Base-by-base conservation (phyloP, 2,888 invertebrate species). In the Archips crataeganus region DNA sequence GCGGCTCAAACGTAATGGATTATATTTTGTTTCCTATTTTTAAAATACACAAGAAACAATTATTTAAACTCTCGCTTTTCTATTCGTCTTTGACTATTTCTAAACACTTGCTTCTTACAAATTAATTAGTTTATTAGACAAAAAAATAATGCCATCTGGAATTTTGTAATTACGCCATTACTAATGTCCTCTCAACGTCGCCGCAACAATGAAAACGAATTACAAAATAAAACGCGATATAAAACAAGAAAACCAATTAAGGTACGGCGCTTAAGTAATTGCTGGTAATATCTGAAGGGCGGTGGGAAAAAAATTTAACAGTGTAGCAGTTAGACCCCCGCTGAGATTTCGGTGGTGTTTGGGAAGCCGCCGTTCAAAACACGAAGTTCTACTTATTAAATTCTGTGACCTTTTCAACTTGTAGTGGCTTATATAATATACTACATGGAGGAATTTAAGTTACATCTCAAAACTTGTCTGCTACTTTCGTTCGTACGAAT, bases 241-340 rank as follows among this genome's bases (percentile, higher is more conserved):
- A 73, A 59, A 63, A 67, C 67, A 67, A 73, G 63, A 57, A 63
- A 68, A 73, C 57, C 68, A 68, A 73, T 73, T 73, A 72, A 68
- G 72, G 54, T 61, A 49, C 15, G 23, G 5, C 65, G 23, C 65
- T 63, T 57, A 63, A 68, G 72, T 73, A 73, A 73, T 73, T 73
- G 72, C 63, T 36, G 13, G 68, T 67, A 59, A 68, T 72, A 60
- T 60, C 51, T 32, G 11, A 42, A 13, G 32, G 32, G 45, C 45
- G 63, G 32, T 32, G 45, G n/a, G 32, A 47, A 45, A 47, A 23
- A 13, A n/a, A 47, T 34, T 63, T 8, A 32, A 63, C 47, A 36
- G n/a, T n/a, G 60, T 13, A 34, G 6, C 9, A 9, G 39, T 23
- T 10, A 47, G 63, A 63, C 32, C 13, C 47, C 47, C 63, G 45